Evolutionary conservation across 2,113 vertebrate species (phyloP), one percentile per base, ranked within the genome.

Genomic region (Apistogramma diplotaenia): DNA sequence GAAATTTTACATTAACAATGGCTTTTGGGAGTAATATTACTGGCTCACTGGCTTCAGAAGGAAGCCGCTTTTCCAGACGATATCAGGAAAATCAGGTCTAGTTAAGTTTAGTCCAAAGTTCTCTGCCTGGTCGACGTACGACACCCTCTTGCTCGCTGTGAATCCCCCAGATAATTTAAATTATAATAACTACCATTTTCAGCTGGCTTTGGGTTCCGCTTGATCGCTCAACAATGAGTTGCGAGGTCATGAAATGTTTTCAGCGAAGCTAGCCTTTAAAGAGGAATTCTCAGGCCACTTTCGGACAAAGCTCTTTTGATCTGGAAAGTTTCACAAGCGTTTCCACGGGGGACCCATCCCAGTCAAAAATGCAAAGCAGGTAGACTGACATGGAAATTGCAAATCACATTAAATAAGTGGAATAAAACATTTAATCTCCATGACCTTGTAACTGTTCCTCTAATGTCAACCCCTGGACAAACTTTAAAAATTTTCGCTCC

Each of bases 1-100:
- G 61, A 74, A 56, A 76, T 79, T 73, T 83, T 80, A 87, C 86
- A 81, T 84, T 83, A 67, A 82, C 59, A 65, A 55, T 37, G 78
- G 37, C 65, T 83, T 60, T 54, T 55, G 61, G 80, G 76, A 81
- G 11, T 27, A 53, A 61, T 81, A 56, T 40, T 40, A 75, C 31
- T 65, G 37, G 85, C 89, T 85, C 76, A 77, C 80, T 65, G 8
- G 40, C 55, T 86, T 85, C 46, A 76, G 75, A 85, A 27, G 74
- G 18, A 82, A 51, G 65, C 65, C 25, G 6, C 65, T 31, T 70
- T 70, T 70, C 65, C 65, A 70, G 49, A 31, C 25, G 51, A 51
- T 70, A 25, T 49, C 40, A 70, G 27, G 62, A 49, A 70, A 70
- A 43, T 51, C 65, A 51, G 65, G 65, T 51, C 65, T 18, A n/a